Evolutionary conservation across 64 coral and sea anemone genomes (phyloP), one percentile per base, ranked within the genome.

Genomic region (Exaiptasia diaphana): DNA sequence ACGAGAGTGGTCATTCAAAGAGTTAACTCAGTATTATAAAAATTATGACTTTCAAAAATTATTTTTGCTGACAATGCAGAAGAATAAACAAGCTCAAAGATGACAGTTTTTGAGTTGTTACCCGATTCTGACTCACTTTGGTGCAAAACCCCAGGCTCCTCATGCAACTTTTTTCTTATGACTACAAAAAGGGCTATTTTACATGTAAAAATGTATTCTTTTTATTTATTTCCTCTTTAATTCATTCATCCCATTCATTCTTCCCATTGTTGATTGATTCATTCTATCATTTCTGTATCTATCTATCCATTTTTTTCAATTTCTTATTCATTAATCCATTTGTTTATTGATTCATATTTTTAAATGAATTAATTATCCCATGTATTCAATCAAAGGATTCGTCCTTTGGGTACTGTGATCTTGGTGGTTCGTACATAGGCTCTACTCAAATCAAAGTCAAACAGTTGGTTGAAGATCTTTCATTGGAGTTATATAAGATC

Each of bases 351-450:
- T 22, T 74, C 41, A 74, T 43, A 43, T 74, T 14, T 38, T 74
- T 38, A 22, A 28, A 23, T 24, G 12, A 28, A 56, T 52, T 15
- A 3, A 28, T 41, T 4, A 22, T 58, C 17, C 6, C 8, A 59
- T 38, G 18, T 37, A 18, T 73, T 80, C 25, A n/a, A 13, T 44
- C 29, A 48, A n/a, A 90, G 87, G 87, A 90, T 31, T 41, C 78
- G 12, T 35, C 42, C 48, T 40, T 41, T 90, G 61, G 60, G 17
- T 90, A 52, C 23, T 90, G 68, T 90, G 87, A 90, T 29, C 58
- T 90, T 48, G 87, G 87, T 53, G 87, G 87, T 34, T 78, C 87
- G 7, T 90, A 90, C 53, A 48, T 90, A 8, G 80, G 87, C 69
- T 45, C 71, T 68, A 83, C 87, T 29, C 87, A 90, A 25, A 90